Evolutionary conservation across 1,140 invertebrate genomes (phyloP), one percentile per base, ranked within the genome.

Genomic region (Drosophila orena): DNA sequence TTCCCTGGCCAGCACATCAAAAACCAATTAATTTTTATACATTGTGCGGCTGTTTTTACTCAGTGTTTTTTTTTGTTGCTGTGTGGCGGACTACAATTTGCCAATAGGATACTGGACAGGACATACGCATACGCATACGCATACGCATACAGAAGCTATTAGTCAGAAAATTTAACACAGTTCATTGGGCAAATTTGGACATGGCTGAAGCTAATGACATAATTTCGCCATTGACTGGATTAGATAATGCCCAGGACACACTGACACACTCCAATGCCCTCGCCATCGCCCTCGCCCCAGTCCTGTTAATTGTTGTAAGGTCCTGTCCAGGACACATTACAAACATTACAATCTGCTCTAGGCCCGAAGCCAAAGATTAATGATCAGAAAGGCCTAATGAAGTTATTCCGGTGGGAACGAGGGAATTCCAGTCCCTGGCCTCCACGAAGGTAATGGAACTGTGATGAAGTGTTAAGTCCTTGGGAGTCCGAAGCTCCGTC

Each of bases 1-100:
- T 57, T 49, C 54, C 17, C 54, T 49, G 35, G 27, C 44, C 52
- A 46, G 54, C 62, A 55, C 76, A 84, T 84, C 65, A 79, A 83
- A 86, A 86, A 72, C 75, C 83, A 83, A 83, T 88, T 86, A 88
- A 88, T 83, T 88, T 86, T 77, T 88, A 81, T 76, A 42, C 34
- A 50, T 49, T 42, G 44, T 65, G 65, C 49, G 59, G 44, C 22
- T 50, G 34, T 57, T 60, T 60, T 49, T 43, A 17, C 15, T 49
- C 24, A 8, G 5, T 24, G 4, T 47, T 73, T 57, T 47, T 73
- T 57, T 57, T 43, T 44, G 15, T 15, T 8, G 22, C 14, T 50
- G 53, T 43, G 52, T 40, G 55, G 37, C 50, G 15, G 44, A 53
- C 60, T 66, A 42, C 76, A 65, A 65, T 59, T 73, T 60, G 54